These are phyloP conservation scores for Grapholita molesta DNA, from an alignment of 1,140 invertebrate genomes.

Conservation along the genomic window DNA sequence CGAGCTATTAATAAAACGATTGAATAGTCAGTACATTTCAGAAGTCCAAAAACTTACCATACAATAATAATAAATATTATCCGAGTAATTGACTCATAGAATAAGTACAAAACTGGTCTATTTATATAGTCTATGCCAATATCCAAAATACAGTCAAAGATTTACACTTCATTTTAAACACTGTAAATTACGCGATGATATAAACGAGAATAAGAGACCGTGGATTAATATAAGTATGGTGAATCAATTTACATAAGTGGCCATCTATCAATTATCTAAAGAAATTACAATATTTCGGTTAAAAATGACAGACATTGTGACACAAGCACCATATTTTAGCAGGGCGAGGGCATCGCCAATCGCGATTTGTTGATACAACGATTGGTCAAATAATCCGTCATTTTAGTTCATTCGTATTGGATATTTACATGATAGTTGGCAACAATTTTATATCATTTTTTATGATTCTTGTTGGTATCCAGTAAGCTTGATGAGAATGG, in stretches of 20 bases:
- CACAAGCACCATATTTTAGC: neutral
- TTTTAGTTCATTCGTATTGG: neutral
- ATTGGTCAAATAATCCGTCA: neutral
- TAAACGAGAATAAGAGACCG: neutral
- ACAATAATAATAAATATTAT: constrained; percentile 17
- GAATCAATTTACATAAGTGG: neutral
- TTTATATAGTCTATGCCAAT: constrained; percentile 11
- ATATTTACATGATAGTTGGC: neutral
- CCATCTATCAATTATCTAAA: neutral
- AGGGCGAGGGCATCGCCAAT: neutral
- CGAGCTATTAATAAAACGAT: neutral
- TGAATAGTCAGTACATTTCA: constrained; percentile 8
- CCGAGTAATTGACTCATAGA: constrained; percentile 17
- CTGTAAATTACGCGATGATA: neutral
- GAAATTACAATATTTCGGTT: neutral
- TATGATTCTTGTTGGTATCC: neutral
- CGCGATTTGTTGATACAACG: neutral
- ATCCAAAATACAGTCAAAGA: constrained; percentile 9
- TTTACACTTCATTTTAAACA: neutral
- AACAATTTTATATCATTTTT: neutral
- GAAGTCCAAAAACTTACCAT: neutral
- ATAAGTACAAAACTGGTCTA: constrained; percentile 16
- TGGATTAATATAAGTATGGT: neutral
- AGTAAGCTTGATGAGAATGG: neutral
- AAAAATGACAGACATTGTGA: neutral